Base-by-base conservation (phyloP, 1,140 invertebrate genomes). In the Leptinotarsa texana region DNA sequence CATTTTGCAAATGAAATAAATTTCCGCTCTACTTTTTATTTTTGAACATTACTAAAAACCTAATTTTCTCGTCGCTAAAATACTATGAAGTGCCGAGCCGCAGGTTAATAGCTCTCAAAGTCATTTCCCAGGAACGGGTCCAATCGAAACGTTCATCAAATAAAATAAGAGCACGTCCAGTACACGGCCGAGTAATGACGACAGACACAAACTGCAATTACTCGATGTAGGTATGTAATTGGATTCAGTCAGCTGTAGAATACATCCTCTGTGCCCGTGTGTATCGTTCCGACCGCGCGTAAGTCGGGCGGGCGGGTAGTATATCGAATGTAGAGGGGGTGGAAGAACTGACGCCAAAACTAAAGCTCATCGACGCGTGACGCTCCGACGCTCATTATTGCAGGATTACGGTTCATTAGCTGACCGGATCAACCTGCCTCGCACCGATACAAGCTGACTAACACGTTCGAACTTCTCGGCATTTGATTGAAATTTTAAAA, bases 371-470 rank as follows among this genome's bases (percentile, higher is more conserved):
- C 79, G 77, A 81, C 78, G 81, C 80, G 79, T 81, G 77, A 42
- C 62, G 63, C 74, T 75, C 74, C 71, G 69, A 74, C 73, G 79
- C 84, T 87, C 87, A 84, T 88, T 88, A 87, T 85, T 84, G 84
- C 82, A 80, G 86, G 86, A 87, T 87, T 87, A 87, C 84, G 82
- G 83, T 87, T 87, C 86, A 87, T 87, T 87, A 87, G 86, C 85
- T 82, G 81, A 79, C 79, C 80, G 82, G 80, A 82, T 80, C 80
- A 83, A 78, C 75, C 72, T 80, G 77, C 72, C 57, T 72, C 74
- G 68, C 67, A 67, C 73, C 76, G 75, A 81, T 75, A 79, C 67
- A 74, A 66, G 27, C 63, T 74, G 65, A 63, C 63, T 68, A 33
- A 74, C 72, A 74, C 63, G 63, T 65, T 27, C 13, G 68, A 48